A percentile compares a stretch with the other conserved stretches of the same genome.
phyloP scores from a whole-genome alignment of 2,888 invertebrate species.

The Cinara cedri region DNA sequence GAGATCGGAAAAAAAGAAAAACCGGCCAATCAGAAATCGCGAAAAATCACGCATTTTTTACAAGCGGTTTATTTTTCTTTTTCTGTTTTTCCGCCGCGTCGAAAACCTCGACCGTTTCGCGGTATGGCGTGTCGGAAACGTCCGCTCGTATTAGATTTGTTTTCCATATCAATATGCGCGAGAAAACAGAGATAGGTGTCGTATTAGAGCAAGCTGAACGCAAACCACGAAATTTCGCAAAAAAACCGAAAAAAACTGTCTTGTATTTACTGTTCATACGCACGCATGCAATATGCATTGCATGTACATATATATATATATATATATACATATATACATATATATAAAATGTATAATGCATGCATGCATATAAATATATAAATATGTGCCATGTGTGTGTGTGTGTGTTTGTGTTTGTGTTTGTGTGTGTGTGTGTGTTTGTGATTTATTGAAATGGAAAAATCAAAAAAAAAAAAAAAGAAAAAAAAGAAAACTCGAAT shows the following conservation, averaged over 20 bases:
- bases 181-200: conserved; percentile 27
- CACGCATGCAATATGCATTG: conserved; percentile 9
- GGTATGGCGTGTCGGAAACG: too few species aligned
- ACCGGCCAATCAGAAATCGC: too few species aligned
- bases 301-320: conserved; percentile 19
- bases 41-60: too few species aligned
- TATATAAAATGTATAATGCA: neutral
- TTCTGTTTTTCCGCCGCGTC: too few species aligned
- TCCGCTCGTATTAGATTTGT: conserved; percentile 28
- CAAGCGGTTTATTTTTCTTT: too few species aligned
- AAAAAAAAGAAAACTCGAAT: conserved; percentile 19
- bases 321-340: conserved; percentile 20
- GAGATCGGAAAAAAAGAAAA: too few species aligned
- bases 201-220: conserved; percentile 42
- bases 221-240: conserved; percentile 54
- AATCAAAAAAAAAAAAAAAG: neutral
- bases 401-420: neutral
- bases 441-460: conserved; percentile 48
- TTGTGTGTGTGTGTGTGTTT: neutral
- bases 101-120: too few species aligned
- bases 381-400: neutral
- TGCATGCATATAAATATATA: conserved; percentile 11
- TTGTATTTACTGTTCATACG: neutral
- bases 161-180: conserved; percentile 41
- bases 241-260: conserved; percentile 22